These are phyloP conservation scores for Ranitomeya imitator DNA, from an alignment of 2,113 vertebrate genomes.

Conservation along the genomic window DNA sequence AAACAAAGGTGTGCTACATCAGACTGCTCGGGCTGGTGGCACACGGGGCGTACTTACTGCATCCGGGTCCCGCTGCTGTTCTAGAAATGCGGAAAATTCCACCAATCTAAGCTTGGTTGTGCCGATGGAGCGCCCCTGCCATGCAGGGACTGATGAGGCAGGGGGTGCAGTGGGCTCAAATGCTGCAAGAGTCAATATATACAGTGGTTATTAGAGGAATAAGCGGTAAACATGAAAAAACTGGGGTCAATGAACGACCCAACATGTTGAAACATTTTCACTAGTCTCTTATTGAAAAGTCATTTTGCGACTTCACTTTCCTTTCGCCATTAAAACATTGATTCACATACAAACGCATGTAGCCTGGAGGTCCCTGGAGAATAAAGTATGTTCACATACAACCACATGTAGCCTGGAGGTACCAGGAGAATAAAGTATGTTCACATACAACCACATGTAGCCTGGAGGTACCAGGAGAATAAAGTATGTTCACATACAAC, in stretches of 20 bases:
- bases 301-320: too few species aligned
- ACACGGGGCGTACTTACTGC: constrained; percentile 76
- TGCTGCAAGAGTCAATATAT: constrained; percentile 67
- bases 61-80: constrained; percentile 95
- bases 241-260: neutral
- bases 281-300: too few species aligned
- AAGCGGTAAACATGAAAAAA: neutral
- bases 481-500: too few species aligned
- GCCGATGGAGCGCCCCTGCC: constrained; percentile 97
- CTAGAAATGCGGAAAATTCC: constrained; percentile 96
- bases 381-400: too few species aligned
- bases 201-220: neutral
- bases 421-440: too few species aligned
- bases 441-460: too few species aligned
- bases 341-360: too few species aligned
- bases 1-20: too few species aligned
- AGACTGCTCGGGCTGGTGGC: neutral
- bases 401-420: too few species aligned
- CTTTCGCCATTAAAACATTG: too few species aligned
- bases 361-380: too few species aligned
- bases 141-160: constrained; percentile 89
- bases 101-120: constrained; percentile 96
- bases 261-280: neutral
- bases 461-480: too few species aligned
- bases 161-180: constrained; percentile 89